Conservation (phyloP, 2,888 invertebrate genomes). For the Hirtodrosophila histrioides region DNA sequence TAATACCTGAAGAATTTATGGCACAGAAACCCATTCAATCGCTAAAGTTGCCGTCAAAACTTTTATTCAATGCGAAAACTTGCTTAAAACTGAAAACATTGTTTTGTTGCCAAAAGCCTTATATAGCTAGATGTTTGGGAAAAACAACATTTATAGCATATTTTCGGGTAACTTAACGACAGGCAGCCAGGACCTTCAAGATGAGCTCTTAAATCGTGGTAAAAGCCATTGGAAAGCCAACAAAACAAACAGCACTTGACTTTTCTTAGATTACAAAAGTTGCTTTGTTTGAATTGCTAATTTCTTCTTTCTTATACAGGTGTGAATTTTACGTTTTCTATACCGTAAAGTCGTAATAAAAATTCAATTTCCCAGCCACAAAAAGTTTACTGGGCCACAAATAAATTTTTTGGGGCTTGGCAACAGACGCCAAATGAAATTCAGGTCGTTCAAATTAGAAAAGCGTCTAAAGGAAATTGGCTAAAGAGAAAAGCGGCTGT, state of each 20-base stretch:
- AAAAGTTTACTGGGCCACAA: slow-evolving; percentile 62
- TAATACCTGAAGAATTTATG: slow-evolving; percentile 30
- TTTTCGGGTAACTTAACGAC: neutral
- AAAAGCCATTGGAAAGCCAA: slow-evolving; percentile 13
- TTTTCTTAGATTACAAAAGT: slow-evolving; percentile 55
- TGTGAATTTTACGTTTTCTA: slow-evolving; percentile 28
- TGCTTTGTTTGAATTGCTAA: slow-evolving; percentile 63
- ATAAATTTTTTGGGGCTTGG: slow-evolving; percentile 62
- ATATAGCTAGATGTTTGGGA: neutral
- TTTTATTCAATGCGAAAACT: slow-evolving; percentile 33
- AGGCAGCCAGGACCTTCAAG: slow-evolving; percentile 6
- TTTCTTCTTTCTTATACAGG: slow-evolving; percentile 36
- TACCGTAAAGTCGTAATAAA: slow-evolving; percentile 30
- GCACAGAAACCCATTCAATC: slow-evolving; percentile 30
- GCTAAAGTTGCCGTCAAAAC: slow-evolving; percentile 43
- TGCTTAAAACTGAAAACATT: slow-evolving; percentile 7
- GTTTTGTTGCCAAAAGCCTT: slow-evolving; percentile 2
- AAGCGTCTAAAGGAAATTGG: slow-evolving; percentile 9
- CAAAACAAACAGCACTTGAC: slow-evolving; percentile 26
- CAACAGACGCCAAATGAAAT: slow-evolving; percentile 33
- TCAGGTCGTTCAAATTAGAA: slow-evolving; percentile 23
- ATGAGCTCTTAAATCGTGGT: slow-evolving; percentile 4
- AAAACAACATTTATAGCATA: neutral
- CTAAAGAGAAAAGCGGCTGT: slow-evolving; percentile 5
- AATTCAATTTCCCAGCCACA: slow-evolving; percentile 60